A percentile compares a stretch with the other conserved stretches of the same genome.
Conservation (phyloP, 2,888 invertebrate species). For the Amiota mariae region DNA sequence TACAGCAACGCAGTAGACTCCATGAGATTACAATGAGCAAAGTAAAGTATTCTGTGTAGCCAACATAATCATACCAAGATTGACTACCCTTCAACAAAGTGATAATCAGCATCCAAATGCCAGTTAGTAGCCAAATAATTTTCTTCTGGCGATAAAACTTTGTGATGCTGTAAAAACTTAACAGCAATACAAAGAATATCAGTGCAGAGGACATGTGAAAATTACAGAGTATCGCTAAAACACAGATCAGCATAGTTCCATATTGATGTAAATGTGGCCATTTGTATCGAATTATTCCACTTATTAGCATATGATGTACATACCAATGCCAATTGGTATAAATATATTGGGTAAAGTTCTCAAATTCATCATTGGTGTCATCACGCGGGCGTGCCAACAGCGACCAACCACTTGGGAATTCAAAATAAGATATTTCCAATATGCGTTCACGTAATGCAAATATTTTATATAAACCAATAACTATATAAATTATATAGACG, state of each 20-base stretch:
- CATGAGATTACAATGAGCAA: conserved; percentile 75
- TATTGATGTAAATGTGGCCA: conserved; percentile 49
- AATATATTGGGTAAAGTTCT: conserved; percentile 66
- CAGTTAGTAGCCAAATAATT: conserved; percentile 62
- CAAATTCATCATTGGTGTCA: conserved; percentile 70
- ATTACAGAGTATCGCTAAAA: conserved; percentile 55
- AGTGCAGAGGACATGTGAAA: conserved; percentile 52
- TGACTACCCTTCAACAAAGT: conserved; percentile 60
- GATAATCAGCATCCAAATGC: conserved; percentile 63
- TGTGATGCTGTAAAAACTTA: conserved; percentile 60
- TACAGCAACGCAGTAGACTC: conserved; percentile 84
- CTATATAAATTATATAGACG: conserved; percentile 68
- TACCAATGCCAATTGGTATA: conserved; percentile 65
- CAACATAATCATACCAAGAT: conserved; percentile 57
- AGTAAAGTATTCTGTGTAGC: conserved; percentile 66
- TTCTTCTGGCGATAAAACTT: conserved; percentile 49
- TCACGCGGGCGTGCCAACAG: conserved; percentile 65
- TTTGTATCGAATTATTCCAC: conserved; percentile 49
- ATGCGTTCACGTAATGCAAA: conserved; percentile 60
- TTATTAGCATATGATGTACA: conserved; percentile 60
- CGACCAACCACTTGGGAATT: conserved; percentile 65
- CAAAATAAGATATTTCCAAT: conserved; percentile 51
- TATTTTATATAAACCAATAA: conserved; percentile 63
- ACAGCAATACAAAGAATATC: conserved; percentile 52
- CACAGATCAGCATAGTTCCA: conserved; percentile 57